phyloP scores from a whole-genome alignment of 1,140 invertebrate genomes.

The Drepana arcuata region DNA sequence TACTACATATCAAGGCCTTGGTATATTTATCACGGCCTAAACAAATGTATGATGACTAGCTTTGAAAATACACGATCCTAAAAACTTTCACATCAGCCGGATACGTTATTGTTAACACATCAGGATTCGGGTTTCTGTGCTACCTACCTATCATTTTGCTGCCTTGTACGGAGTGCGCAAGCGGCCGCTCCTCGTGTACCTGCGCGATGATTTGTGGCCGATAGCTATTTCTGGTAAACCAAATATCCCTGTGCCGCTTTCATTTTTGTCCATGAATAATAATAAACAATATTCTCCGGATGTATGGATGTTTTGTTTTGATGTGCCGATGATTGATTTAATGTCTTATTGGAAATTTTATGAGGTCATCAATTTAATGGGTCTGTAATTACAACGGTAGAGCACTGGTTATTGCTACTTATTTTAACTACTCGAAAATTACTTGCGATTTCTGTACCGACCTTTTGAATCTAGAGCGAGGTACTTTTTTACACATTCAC shows the following conservation, averaged over 20 bases:
- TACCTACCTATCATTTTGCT: slow-evolving; percentile 32
- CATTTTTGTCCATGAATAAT: slow-evolving; percentile 44
- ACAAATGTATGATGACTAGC: too few species aligned
- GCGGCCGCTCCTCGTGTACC: slow-evolving; percentile 22
- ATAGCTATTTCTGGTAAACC: slow-evolving; percentile 57
- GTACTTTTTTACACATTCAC: too few species aligned
- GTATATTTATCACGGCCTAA: too few species aligned
- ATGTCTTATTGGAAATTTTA: slow-evolving; percentile 26
- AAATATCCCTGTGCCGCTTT: slow-evolving; percentile 50
- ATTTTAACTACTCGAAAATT: too few species aligned
- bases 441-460: too few species aligned
- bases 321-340: slow-evolving; percentile 40
- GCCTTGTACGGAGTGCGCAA: slow-evolving; percentile 10
- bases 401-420: too few species aligned
- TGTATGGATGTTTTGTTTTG: slow-evolving; percentile 44
- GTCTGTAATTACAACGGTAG: slow-evolving; percentile 1
- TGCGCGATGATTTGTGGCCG: slow-evolving; percentile 50
- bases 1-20: too few species aligned
- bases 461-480: too few species aligned
- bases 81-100: slow-evolving; percentile 45
- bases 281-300: slow-evolving; percentile 50
- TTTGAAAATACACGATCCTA: too few species aligned
- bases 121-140: slow-evolving; percentile 55
- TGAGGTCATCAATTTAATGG: slow-evolving; percentile 8
- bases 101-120: slow-evolving; percentile 29